Base-by-base conservation (phyloP, 2,797 vertebrate genomes). In the Ptychadena robeensis region DNA sequence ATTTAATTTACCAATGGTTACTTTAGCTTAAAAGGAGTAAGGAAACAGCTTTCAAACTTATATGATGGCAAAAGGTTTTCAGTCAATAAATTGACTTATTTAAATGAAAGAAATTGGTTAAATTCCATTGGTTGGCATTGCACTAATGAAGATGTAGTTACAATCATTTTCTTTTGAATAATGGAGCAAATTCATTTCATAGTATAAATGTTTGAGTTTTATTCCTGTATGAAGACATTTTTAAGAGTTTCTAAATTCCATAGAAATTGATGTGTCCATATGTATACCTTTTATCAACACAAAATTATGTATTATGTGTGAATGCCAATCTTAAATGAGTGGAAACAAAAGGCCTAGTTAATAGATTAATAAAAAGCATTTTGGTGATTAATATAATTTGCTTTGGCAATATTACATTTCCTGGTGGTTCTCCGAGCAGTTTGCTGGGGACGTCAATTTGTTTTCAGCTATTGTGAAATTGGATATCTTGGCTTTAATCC, bases 391-490 rank as follows among this genome's bases (percentile, higher is more conserved):
- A 92, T 94, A 93, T 93, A 93, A 95, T 91, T 93, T 92, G 91
- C 93, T 94, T 93, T 97, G 96, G 96, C 95, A 96, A 90, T 81
- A 87, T 80, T 86, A 91, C 91, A 92, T 91, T 91, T 94, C 95
- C 94, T 94, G 91, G 94, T 94, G 94, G 92, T 94, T 91, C 90
- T 87, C 93, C 88, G 92, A 91, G 92, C 94, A 93, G 92, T 96
- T 95, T 95, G 91, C 94, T 85, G 95, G 95, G 95, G 94, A 94
- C 95, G 94, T 96, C 95, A 95, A 96, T 97, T 96, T 96, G 95
- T 96, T 93, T 94, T 92, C 93, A 89, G 92, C 94, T 91, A 95
- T 95, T 96, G 95, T 96, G 93, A 94, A 95, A 93, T 93, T 91
- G 93, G 91, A 93, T 95, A 94, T 92, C 89, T 93, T 97, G 96